phyloP scores from a whole-genome alignment of 2,113 vertebrate species.

The Serranochromis macrocephalus region DNA sequence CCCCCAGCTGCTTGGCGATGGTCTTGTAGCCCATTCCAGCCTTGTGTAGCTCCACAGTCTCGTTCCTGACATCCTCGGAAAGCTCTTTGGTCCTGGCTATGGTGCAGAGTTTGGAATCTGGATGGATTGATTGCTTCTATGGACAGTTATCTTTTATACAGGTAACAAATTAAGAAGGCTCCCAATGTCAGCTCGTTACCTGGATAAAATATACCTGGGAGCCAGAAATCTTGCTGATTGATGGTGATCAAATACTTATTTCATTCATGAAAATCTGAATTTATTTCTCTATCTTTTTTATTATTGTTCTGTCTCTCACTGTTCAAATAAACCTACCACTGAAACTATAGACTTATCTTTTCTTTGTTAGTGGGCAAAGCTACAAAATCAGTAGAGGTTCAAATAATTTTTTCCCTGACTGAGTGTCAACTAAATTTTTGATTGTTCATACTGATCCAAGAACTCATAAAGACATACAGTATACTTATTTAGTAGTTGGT shows the following conservation, averaged over 20 bases:
- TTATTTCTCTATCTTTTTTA: not conserved
- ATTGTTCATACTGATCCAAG: not conserved
- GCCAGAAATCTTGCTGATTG: not conserved
- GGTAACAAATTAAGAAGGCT: not conserved
- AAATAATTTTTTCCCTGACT: not conserved
- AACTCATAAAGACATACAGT: not conserved
- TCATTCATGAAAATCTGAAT: not conserved
- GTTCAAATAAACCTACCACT: not conserved
- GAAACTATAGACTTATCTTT: not conserved
- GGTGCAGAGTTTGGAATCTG: not conserved
- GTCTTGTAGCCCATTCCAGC: not conserved
- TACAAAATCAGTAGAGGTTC: not conserved
- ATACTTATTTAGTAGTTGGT: not conserved
- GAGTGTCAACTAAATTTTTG: not conserved
- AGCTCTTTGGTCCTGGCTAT: not conserved
- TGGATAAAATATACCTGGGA: not conserved
- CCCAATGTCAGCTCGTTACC: not conserved
- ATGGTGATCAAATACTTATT: not conserved
- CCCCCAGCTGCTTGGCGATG: not conserved
- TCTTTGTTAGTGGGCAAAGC: not conserved
- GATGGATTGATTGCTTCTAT: not conserved
- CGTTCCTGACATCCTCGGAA: fast-evolving
- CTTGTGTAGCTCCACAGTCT: not conserved
- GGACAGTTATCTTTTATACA: not conserved
- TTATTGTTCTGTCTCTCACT: not conserved